These are phyloP conservation scores for Endotricha flammealis DNA, from an alignment of 2,888 invertebrate species.

Conservation along the genomic window DNA sequence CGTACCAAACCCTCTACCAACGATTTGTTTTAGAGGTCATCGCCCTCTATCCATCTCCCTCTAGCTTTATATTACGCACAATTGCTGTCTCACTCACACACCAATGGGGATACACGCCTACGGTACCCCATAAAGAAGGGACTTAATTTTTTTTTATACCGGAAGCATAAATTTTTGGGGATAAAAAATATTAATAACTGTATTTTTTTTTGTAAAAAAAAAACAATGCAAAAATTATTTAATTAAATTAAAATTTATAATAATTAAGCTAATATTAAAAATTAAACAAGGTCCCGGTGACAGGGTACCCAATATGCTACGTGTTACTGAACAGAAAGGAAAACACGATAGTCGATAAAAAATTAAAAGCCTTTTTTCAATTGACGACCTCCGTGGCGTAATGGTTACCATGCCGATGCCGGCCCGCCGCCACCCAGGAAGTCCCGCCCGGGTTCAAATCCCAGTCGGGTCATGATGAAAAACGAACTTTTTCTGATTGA, in stretches of 20 bases:
- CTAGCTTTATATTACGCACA: slow-evolving; percentile 35
- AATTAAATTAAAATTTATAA: background rate
- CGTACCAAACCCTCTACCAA: slow-evolving; percentile 65
- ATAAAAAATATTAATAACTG: slow-evolving; percentile 10
- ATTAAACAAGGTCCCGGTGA: too few species aligned
- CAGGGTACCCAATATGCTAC: too few species aligned
- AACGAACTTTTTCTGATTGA: too few species aligned
- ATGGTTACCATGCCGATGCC: too few species aligned
- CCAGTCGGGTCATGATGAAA: too few species aligned
- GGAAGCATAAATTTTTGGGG: slow-evolving; percentile 53
- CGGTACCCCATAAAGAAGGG: slow-evolving; percentile 57
- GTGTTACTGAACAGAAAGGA: too few species aligned
- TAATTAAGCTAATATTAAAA: too few species aligned
- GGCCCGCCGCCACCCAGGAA: too few species aligned
- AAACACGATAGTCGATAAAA: too few species aligned
- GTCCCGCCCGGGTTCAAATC: too few species aligned
- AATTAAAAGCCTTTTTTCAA: too few species aligned
- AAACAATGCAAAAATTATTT: background rate
- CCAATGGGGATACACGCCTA: slow-evolving; percentile 57
- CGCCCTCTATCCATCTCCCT: slow-evolving; percentile 58
- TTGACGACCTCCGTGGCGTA: too few species aligned
- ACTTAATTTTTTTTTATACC: slow-evolving; percentile 57
- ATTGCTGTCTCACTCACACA: slow-evolving; percentile 45
- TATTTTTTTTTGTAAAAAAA: background rate
- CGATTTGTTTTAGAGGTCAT: slow-evolving; percentile 78